Conservation (phyloP, 2,797 vertebrate species). For the Atherinosoma microstoma region DNA sequence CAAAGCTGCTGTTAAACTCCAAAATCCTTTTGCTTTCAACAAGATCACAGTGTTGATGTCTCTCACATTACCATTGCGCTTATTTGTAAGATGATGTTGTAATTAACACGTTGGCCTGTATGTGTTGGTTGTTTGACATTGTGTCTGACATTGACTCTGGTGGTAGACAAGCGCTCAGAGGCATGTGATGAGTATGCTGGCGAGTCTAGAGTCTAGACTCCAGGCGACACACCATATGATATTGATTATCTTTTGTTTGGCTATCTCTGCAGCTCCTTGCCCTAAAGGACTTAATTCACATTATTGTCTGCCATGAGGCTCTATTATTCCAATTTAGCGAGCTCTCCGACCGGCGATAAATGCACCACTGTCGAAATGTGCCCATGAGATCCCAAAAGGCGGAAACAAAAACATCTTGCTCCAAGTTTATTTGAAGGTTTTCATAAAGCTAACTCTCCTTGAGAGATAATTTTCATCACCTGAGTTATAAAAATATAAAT, state of each 20-base stretch:
- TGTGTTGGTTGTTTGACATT: slow-evolving; percentile 76
- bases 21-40: neutral
- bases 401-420: slow-evolving; percentile 18
- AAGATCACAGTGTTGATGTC: slow-evolving; percentile 13
- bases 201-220: slow-evolving; percentile 77
- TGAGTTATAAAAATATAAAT: neutral
- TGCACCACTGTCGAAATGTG: slow-evolving; percentile 47
- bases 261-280: slow-evolving; percentile 80
- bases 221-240: slow-evolving; percentile 81
- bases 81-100: slow-evolving; percentile 61
- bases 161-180: slow-evolving; percentile 74
- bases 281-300: slow-evolving; percentile 77
- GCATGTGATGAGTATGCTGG: slow-evolving; percentile 73
- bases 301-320: slow-evolving; percentile 77
- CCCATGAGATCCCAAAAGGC: slow-evolving; percentile 32
- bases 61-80: slow-evolving; percentile 40
- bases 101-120: slow-evolving; percentile 71
- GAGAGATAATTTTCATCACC: neutral
- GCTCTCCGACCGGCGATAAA: slow-evolving; percentile 45
- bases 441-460: slow-evolving; percentile 11
- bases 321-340: slow-evolving; percentile 71
- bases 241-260: slow-evolving; percentile 86
- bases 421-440: slow-evolving; percentile 7
- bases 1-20: neutral
- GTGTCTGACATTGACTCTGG: slow-evolving; percentile 80